These are phyloP conservation scores for Myocastor coypus DNA, from an alignment of 2,113 vertebrate species.

Conservation along the genomic window DNA sequence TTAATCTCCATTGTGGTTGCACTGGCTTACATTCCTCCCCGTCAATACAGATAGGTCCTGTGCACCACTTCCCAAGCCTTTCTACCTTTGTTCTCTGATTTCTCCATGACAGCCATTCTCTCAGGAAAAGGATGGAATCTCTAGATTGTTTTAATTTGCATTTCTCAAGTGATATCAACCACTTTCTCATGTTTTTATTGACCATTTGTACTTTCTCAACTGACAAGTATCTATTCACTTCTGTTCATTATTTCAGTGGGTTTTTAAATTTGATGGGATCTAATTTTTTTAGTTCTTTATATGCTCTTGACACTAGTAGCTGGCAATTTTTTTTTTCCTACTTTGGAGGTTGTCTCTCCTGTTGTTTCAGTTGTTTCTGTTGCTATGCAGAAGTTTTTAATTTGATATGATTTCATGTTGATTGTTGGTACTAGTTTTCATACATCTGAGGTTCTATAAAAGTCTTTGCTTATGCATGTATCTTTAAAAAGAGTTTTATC, in stretches of 20 bases:
- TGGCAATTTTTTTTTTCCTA: not conserved
- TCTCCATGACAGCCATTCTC: not conserved
- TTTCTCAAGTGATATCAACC: not conserved
- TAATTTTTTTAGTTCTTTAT: not conserved
- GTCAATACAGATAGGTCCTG: not conserved
- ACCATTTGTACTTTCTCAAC: not conserved
- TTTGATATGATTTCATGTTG: not conserved
- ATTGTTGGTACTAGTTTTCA: not conserved
- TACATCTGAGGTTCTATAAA: not conserved
- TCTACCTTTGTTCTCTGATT: not conserved
- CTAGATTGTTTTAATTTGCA: not conserved
- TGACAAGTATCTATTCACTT: not conserved
- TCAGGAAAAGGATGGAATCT: not conserved
- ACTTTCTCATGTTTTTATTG: not conserved
- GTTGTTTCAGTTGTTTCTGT: not conserved
- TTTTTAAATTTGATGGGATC: not conserved
- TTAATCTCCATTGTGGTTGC: not conserved
- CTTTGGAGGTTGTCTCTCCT: not conserved
- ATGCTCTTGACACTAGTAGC: not conserved
- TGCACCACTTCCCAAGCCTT: not conserved
- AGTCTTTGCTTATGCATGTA: not conserved
- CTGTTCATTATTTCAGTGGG: not conserved
- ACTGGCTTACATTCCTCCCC: not conserved
- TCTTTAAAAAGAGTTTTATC: not conserved
- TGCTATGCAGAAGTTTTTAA: not conserved